These are phyloP conservation scores for Drosophila infuscata DNA, from an alignment of 2,888 invertebrate genomes.

Conservation along the genomic window DNA sequence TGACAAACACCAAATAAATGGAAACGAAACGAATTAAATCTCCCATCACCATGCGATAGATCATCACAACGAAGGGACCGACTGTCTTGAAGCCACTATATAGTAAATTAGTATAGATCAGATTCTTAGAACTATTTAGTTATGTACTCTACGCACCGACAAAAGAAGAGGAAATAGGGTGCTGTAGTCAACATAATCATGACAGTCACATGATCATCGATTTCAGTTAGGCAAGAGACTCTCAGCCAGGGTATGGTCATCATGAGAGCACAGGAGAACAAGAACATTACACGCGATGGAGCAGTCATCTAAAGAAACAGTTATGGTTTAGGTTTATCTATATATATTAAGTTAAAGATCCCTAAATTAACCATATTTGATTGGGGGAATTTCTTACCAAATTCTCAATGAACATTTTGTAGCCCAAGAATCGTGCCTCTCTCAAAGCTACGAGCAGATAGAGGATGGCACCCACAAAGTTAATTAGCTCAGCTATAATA, in stretches of 20 bases:
- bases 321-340: background rate
- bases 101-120: background rate
- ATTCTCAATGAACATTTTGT: constrained; percentile 97
- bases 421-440: constrained; percentile 96
- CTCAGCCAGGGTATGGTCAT: constrained; percentile 93
- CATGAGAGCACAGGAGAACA: constrained; percentile 96
- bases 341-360: background rate
- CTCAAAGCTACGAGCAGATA: constrained; percentile 94
- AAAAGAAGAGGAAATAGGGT: constrained; percentile 98
- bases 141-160: constrained; percentile 87
- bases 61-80: constrained; percentile 99
- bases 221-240: constrained; percentile 92
- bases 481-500: constrained; percentile 91
- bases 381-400: constrained; percentile 87
- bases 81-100: constrained; percentile 98
- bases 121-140: background rate
- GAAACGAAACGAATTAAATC: constrained; percentile 97
- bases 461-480: constrained; percentile 92
- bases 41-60: constrained; percentile 99
- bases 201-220: constrained; percentile 96
- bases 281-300: constrained; percentile 96
- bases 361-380: background rate
- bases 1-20: constrained; percentile 98
- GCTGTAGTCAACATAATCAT: constrained; percentile 98
- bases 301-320: constrained; percentile 89